phyloP scores from a whole-genome alignment of 2,797 vertebrate species.

The Helicolenus hilgendorfi region DNA sequence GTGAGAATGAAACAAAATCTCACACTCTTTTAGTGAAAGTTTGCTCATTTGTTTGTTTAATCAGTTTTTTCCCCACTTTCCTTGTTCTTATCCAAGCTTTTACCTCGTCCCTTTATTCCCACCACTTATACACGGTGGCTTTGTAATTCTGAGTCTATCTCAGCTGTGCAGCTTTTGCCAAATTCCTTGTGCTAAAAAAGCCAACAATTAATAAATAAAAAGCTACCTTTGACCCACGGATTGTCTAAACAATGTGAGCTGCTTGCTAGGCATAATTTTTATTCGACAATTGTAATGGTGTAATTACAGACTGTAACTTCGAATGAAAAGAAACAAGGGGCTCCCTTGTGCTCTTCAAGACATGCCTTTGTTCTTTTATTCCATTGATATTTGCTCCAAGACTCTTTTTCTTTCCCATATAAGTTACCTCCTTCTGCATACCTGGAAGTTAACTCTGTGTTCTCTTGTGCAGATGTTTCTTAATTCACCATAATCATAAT shows the following conservation, averaged over 20 bases:
- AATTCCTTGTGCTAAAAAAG: constrained; percentile 38
- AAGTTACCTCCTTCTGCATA: not conserved
- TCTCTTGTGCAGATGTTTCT: not conserved
- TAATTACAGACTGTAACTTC: constrained; percentile 28
- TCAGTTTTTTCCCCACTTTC: constrained; percentile 2
- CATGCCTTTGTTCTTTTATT: constrained; percentile 47
- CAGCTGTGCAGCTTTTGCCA: not conserved
- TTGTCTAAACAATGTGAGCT: constrained; percentile 29
- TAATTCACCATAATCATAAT: not conserved
- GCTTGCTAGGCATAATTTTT: not conserved
- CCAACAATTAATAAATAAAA: constrained; percentile 39
- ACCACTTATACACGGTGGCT: not conserved
- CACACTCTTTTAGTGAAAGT: not conserved
- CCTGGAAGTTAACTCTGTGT: not conserved
- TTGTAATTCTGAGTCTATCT: not conserved
- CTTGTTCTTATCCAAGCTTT: not conserved
- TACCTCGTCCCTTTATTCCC: not conserved
- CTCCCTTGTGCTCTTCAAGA: constrained; percentile 3
- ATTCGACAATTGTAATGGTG: constrained; percentile 1
- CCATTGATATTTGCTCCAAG: constrained; percentile 18
- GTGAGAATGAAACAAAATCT: constrained; percentile 37
- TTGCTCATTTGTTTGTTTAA: constrained; percentile 21
- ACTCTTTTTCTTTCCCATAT: constrained; percentile 7
- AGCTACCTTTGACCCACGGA: constrained; percentile 24
- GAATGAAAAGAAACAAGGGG: constrained; percentile 27